Evolutionary conservation across 2,113 vertebrate species (phyloP).

Genomic region (Cnemophilus loriae): DNA sequence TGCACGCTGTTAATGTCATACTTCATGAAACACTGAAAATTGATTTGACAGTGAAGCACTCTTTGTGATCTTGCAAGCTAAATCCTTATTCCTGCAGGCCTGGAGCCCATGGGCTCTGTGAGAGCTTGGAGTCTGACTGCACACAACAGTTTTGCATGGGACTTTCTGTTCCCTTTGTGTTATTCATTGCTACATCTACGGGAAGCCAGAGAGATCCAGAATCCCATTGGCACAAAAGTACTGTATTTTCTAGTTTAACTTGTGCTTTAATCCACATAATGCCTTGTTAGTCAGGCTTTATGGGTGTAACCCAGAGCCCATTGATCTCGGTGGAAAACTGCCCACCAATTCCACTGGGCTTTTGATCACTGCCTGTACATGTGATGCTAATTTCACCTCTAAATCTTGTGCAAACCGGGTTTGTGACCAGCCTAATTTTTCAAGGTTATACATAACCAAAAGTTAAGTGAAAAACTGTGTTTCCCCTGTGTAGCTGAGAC

Average conservation of each 20-base stretch:
- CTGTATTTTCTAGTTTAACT: constrained; percentile 8
- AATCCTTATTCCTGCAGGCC: background rate
- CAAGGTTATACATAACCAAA: background rate
- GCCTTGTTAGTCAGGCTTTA: constrained; percentile 4
- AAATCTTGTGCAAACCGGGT: constrained; percentile 1
- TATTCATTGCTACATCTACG: background rate
- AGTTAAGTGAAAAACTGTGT: background rate
- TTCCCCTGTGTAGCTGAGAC: background rate
- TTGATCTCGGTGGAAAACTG: constrained; percentile 35
- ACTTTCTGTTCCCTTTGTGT: background rate
- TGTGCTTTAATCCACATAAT: constrained; percentile 24
- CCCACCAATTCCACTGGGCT: background rate
- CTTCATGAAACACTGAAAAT: background rate
- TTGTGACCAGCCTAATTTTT: background rate
- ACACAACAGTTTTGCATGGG: background rate
- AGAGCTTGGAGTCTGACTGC: background rate
- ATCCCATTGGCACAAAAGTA: background rate
- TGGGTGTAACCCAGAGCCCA: constrained; percentile 29
- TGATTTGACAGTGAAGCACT: background rate
- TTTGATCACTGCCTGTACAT: background rate
- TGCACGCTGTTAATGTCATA: background rate
- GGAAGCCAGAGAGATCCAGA: constrained; percentile 8
- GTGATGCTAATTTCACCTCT: constrained; percentile 12
- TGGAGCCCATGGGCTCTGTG: background rate
- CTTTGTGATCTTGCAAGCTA: background rate